Conservation (phyloP, 2,113 vertebrate species). For the Pagrus major region DNA sequence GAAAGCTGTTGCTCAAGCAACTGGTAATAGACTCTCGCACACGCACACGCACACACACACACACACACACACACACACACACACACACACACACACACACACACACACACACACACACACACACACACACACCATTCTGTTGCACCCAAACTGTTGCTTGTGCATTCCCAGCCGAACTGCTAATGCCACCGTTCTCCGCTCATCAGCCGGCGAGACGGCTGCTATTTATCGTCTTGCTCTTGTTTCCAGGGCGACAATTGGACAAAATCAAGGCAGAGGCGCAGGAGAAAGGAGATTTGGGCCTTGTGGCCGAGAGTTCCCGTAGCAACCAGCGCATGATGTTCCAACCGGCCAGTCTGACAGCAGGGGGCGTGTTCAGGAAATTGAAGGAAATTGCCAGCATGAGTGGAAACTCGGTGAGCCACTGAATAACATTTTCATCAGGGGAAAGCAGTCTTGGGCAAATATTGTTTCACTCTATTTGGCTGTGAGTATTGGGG, state of each 20-base stretch:
- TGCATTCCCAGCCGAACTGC: slow-evolving; percentile 31
- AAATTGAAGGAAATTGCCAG: slow-evolving; percentile 90
- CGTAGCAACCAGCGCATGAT: slow-evolving; percentile 91
- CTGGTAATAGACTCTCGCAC: slow-evolving; percentile 75
- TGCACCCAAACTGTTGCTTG: slow-evolving; percentile 30
- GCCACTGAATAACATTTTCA: slow-evolving; percentile 67
- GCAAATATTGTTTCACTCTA: slow-evolving; percentile 46
- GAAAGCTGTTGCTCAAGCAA: slow-evolving; percentile 92
- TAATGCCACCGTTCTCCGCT: slow-evolving; percentile 24
- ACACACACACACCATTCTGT: neutral
- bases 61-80: slow-evolving; percentile 1
- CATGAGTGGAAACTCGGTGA: slow-evolving; percentile 87
- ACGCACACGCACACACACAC: neutral
- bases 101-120: slow-evolving; percentile 2
- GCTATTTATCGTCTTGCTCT: slow-evolving; percentile 55
- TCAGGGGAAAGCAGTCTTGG: slow-evolving; percentile 31
- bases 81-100: slow-evolving; percentile 1
- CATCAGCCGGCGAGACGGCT: slow-evolving; percentile 16
- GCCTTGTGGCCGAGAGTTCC: slow-evolving; percentile 91
- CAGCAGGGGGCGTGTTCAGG: slow-evolving; percentile 85
- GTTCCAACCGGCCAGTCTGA: slow-evolving; percentile 89
- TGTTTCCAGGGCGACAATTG: slow-evolving; percentile 89
- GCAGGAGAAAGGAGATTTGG: slow-evolving; percentile 90
- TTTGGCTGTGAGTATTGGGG: slow-evolving; percentile 12
- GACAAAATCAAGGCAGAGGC: slow-evolving; percentile 90